Base-by-base conservation (phyloP, 2,888 invertebrate genomes). In the Ptychoptera contaminata region DNA sequence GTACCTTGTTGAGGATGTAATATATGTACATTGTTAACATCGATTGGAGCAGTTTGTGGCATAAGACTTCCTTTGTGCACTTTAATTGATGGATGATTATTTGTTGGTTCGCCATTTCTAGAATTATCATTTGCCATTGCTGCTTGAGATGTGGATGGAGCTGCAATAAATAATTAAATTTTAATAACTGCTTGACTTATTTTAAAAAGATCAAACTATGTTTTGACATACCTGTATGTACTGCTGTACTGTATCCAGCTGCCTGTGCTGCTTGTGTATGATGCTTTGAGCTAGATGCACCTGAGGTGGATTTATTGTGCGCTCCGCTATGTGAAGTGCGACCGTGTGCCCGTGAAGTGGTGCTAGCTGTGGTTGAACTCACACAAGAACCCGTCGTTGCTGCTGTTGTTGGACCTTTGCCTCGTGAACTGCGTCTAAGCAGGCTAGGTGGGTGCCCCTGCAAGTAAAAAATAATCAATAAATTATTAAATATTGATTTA, bases 301-400 rank as follows among this genome's bases (percentile, higher is more conserved):
- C 23, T 23, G 23, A 7, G 3, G 23, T 23, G 23, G 23, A 23
- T 23, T 23, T 23, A 23, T 7, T 23, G 23, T 23, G 23, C 23
- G 23, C 23, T 23, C 23, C 23, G 23, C 23, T 23, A 23, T 23
- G 23, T 23, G 23, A 16, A 35, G 34, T 42, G 46, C 48, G 40
- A 40, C 36, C 31, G 34, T 30, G 34, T 43, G 37, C 43, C 51
- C 54, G 50, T 47, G 62, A 61, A 55, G 51, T 51, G 46, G 51
- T 51, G 30, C 50, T 50, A 16, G 42, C 34, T 39, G 50, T 46
- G 40, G 45, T 42, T 31, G 45, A 51, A 47, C 64, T 65, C 54
- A 65, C 62, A 56, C 64, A 65, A 58, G 65, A 63, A 62, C 65
- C 65, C 65, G 65, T 64, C 43, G 50, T 50, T 46, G 36, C 46